Evolutionary conservation across 2,888 invertebrate species (phyloP).

Genomic region (Drosophila fungiperda): DNA sequence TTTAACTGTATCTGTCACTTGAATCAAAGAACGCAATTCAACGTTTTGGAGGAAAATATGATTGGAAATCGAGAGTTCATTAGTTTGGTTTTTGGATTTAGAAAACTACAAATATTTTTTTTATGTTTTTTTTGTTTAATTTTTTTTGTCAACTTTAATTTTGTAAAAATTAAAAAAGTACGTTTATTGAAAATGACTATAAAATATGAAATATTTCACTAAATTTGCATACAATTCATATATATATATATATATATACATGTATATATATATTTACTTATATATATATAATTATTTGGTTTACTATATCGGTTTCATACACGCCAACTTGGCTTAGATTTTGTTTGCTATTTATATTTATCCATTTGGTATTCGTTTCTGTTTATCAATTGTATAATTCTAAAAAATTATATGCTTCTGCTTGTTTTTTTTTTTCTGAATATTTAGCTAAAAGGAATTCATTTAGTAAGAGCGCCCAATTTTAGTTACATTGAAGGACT

Average conservation of each 20-base stretch:
- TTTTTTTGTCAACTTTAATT: slow-evolving; percentile 69
- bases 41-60: slow-evolving; percentile 63
- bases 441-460: slow-evolving; percentile 85
- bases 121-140: slow-evolving; percentile 10
- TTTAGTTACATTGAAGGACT: slow-evolving; percentile 70
- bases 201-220: slow-evolving; percentile 78
- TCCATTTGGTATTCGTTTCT: slow-evolving; percentile 44
- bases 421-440: slow-evolving; percentile 61
- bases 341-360: slow-evolving; percentile 54
- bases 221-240: slow-evolving; percentile 60
- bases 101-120: slow-evolving; percentile 75
- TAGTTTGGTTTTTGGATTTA: slow-evolving; percentile 58
- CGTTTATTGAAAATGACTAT: slow-evolving; percentile 77
- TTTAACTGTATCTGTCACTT: slow-evolving; percentile 53
- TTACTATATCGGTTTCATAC: slow-evolving; percentile 68
- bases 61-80: slow-evolving; percentile 60
- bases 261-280: slow-evolving; percentile 42
- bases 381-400: slow-evolving; percentile 71
- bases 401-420: slow-evolving; percentile 78
- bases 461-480: slow-evolving; percentile 79
- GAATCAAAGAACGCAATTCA: slow-evolving; percentile 51
- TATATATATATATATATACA: slow-evolving; percentile 52
- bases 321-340: slow-evolving; percentile 58
- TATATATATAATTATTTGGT: slow-evolving; percentile 60
- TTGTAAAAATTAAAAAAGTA: slow-evolving; percentile 82